Percentiles rank a stretch among this genome's conserved stretches.
These are phyloP conservation scores for Saiga tatarica DNA, from an alignment of 2,113 vertebrate genomes.

Conservation along the genomic window DNA sequence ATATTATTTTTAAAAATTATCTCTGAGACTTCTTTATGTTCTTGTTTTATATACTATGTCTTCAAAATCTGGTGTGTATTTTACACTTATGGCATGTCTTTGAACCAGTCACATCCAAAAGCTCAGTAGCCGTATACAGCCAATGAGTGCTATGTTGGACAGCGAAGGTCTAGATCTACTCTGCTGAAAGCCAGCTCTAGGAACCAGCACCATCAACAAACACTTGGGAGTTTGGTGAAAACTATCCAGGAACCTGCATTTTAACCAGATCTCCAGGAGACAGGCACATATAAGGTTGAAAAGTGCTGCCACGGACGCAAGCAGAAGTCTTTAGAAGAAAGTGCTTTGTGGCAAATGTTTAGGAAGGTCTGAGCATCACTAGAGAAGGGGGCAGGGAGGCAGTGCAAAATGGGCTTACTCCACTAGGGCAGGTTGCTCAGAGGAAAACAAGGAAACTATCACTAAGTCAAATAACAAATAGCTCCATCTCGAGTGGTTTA, in stretches of 20 bases:
- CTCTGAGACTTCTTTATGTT: background rate
- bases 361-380: background rate
- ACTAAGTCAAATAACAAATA: background rate
- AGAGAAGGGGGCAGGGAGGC: background rate
- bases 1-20: background rate
- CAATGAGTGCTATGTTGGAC: background rate
- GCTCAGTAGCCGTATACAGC: fast-evolving
- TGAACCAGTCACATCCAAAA: background rate
- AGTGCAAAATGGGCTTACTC: background rate
- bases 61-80: background rate
- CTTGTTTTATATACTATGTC: background rate
- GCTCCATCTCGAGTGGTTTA: background rate
- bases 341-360: background rate
- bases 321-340: background rate
- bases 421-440: background rate
- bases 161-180: background rate
- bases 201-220: background rate
- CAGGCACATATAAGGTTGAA: background rate
- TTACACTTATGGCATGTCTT: background rate
- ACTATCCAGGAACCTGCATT: background rate
- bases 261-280: background rate
- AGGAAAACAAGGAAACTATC: background rate
- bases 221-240: background rate
- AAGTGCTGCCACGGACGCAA: background rate
- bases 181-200: background rate